A percentile compares a stretch with the other conserved stretches of the same genome.
phyloP scores from a whole-genome alignment of 2,797 vertebrate species.

The Trachurus trachurus region DNA sequence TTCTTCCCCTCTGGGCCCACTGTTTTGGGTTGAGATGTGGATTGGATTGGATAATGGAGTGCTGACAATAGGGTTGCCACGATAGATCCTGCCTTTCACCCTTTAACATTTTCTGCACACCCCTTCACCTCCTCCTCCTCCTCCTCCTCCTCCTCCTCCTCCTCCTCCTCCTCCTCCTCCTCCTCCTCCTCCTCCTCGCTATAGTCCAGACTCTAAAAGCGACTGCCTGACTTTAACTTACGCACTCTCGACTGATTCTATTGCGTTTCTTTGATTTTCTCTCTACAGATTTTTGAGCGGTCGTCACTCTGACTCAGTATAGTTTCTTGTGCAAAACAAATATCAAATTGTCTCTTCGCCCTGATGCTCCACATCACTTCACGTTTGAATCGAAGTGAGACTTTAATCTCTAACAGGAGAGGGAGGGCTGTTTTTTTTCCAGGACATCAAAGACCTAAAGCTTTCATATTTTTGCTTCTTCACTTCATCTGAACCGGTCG shows the following conservation, averaged over 20 bases:
- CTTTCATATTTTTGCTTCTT: constrained; percentile 9
- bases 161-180: too few species aligned
- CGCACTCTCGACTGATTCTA: constrained; percentile 29
- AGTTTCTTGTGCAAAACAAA: constrained; percentile 21
- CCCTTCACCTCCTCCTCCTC: background rate
- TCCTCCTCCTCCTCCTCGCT: background rate
- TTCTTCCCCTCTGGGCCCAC: constrained; percentile 75
- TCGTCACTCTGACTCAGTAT: background rate
- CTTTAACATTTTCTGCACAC: constrained; percentile 27
- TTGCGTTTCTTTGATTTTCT: constrained; percentile 30
- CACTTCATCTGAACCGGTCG: constrained; percentile 17
- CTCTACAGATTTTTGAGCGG: constrained; percentile 36
- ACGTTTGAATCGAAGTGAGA: constrained; percentile 31
- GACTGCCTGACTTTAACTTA: constrained; percentile 30
- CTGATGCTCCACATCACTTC: constrained; percentile 24
- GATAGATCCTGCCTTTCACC: constrained; percentile 82
- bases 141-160: too few species aligned
- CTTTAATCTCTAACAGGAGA: constrained; percentile 24
- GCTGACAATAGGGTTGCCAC: constrained; percentile 98
- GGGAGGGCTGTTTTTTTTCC: constrained; percentile 11
- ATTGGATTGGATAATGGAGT: constrained; percentile 90
- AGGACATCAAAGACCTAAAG: constrained; percentile 24
- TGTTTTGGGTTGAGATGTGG: constrained; percentile 88
- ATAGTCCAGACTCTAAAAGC: constrained; percentile 38
- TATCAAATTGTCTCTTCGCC: constrained; percentile 22